These are phyloP conservation scores for Chelon labrosus DNA, from an alignment of 2,797 vertebrate species.

Conservation along the genomic window DNA sequence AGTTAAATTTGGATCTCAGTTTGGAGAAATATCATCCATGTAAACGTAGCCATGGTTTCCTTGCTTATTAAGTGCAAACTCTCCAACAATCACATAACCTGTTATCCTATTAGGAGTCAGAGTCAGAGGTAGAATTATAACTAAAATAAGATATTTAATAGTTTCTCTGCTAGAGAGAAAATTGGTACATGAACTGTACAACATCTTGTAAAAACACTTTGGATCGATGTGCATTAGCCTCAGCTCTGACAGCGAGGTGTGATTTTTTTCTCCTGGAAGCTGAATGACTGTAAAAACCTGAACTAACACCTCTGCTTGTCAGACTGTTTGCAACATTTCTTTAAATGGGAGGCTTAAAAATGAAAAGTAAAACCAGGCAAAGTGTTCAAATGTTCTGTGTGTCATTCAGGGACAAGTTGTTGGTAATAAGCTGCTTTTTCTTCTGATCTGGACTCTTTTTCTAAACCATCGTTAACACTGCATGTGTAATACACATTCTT, in stretches of 20 bases:
- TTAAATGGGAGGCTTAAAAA: neutral
- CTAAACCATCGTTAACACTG: no score
- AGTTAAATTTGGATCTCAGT: no score
- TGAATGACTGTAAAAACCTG: slow-evolving; percentile 15
- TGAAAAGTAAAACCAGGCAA: neutral
- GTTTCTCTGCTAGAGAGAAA: neutral
- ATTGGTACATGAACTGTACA: neutral
- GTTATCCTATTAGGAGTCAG: no score
- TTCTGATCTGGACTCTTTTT: no score
- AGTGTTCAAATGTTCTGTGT: neutral
- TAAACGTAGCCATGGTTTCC: no score
- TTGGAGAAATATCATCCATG: no score
- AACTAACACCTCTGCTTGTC: slow-evolving; percentile 6
- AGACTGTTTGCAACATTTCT: neutral
- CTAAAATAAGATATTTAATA: neutral
- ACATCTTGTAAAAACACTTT: neutral
- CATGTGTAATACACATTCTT: no score
- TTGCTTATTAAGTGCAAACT: no score
- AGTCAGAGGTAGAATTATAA: no score
- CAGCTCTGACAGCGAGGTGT: neutral
- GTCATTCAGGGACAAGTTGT: no score
- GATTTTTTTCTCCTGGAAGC: slow-evolving; percentile 11
- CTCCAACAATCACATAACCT: no score
- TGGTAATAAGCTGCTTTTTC: no score
- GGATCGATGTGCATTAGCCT: slow-evolving; percentile 2